Percentiles rank a stretch among this genome's conserved stretches.
These are phyloP conservation scores for Antennarius striatus DNA, from an alignment of 2,113 vertebrate species.

Conservation along the genomic window DNA sequence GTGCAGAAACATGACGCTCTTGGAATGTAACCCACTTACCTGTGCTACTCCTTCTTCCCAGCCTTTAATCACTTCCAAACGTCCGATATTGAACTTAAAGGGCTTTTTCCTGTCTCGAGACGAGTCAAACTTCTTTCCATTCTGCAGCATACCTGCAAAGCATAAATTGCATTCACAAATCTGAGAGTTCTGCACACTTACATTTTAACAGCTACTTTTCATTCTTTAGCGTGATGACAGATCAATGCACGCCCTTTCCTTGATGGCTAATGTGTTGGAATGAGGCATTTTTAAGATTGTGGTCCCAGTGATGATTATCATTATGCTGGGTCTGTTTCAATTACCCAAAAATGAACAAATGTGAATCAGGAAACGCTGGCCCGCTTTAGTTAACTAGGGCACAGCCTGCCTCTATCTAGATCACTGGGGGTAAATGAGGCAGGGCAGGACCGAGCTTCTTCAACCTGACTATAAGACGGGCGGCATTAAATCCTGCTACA, in stretches of 20 bases:
- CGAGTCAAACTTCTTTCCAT: slow-evolving; percentile 99
- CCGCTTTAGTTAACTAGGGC: slow-evolving; percentile 78
- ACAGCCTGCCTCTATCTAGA: slow-evolving; percentile 59
- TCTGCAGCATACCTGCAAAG: slow-evolving; percentile 93
- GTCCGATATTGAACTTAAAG: slow-evolving; percentile 96
- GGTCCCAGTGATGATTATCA: slow-evolving; percentile 44
- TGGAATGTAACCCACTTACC: slow-evolving; percentile 70
- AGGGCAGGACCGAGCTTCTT: slow-evolving; percentile 19
- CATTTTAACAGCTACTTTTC: not conserved
- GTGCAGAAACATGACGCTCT: not conserved
- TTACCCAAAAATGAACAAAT: slow-evolving; percentile 66
- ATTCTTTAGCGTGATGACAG: not conserved
- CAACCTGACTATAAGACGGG: too few species aligned
- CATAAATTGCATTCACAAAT: slow-evolving; percentile 13
- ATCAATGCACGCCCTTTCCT: slow-evolving; percentile 31
- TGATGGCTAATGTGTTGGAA: slow-evolving; percentile 15
- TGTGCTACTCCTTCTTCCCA: slow-evolving; percentile 97
- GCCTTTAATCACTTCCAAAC: slow-evolving; percentile 96
- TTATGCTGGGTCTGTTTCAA: slow-evolving; percentile 51
- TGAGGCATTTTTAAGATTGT: slow-evolving; percentile 31
- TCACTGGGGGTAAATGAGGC: slow-evolving; percentile 46
- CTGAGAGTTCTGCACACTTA: not conserved
- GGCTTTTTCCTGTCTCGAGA: slow-evolving; percentile 99
- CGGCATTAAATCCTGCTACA: too few species aligned
- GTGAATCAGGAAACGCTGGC: slow-evolving; percentile 70